These are phyloP conservation scores for Empidonax traillii DNA, from an alignment of 2,113 vertebrate species.

Conservation along the genomic window DNA sequence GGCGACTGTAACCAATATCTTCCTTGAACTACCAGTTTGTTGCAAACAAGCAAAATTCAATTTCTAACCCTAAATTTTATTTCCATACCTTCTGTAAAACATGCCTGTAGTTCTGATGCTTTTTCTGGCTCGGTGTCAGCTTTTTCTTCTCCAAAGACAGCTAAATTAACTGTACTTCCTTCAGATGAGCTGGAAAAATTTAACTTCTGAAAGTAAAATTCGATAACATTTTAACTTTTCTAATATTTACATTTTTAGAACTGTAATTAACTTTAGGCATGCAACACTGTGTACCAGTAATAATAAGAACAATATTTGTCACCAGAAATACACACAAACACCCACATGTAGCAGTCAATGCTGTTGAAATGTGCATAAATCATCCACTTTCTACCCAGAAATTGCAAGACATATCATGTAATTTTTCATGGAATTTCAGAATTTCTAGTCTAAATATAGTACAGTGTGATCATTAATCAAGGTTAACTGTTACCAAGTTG, in stretches of 20 bases:
- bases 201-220: constrained; percentile 75
- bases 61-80: not conserved
- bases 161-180: constrained; percentile 90
- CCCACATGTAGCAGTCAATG: constrained; percentile 45
- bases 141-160: constrained; percentile 77
- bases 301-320: constrained; percentile 9
- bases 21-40: not conserved
- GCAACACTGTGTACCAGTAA: constrained; percentile 44
- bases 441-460: not conserved
- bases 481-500: not conserved
- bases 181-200: constrained; percentile 87
- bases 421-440: not conserved
- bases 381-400: not conserved
- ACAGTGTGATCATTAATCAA: not conserved
- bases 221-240: not conserved
- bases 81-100: constrained; percentile 84
- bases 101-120: constrained; percentile 83
- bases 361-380: constrained; percentile 55
- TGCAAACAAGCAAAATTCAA: not conserved
- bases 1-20: not conserved
- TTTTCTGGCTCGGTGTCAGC: constrained; percentile 79
- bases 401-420: not conserved
- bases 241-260: not conserved
- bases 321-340: constrained; percentile 42
- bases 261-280: constrained; percentile 44